These are phyloP conservation scores for Erebia ligea DNA, from an alignment of 2,888 invertebrate genomes.

Conservation along the genomic window DNA sequence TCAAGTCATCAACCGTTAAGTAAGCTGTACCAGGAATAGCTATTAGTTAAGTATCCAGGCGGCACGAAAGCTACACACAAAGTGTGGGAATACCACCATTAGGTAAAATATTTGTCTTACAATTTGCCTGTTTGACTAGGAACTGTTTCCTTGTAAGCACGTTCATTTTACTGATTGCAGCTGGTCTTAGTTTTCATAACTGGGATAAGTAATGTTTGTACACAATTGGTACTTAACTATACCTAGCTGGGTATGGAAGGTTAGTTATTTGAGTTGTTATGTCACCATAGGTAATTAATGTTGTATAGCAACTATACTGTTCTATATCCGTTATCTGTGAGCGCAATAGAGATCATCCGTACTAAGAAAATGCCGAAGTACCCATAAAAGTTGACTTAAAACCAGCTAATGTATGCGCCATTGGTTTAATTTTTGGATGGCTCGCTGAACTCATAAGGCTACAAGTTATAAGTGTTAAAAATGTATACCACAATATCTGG, in stretches of 20 bases:
- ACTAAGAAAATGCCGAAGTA: too few species aligned
- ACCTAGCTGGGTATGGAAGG: too few species aligned
- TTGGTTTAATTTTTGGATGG: too few species aligned
- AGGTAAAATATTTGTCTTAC: slow-evolving; percentile 69
- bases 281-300: too few species aligned
- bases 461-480: too few species aligned
- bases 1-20: slow-evolving; percentile 75
- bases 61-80: slow-evolving; percentile 62
- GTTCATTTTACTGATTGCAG: slow-evolving; percentile 54
- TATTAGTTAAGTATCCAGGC: slow-evolving; percentile 47
- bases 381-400: too few species aligned
- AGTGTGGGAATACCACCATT: slow-evolving; percentile 60
- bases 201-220: slow-evolving; percentile 34
- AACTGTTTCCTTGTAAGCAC: slow-evolving; percentile 66
- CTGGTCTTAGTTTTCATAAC: slow-evolving; percentile 41
- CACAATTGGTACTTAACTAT: not conserved
- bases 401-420: not conserved
- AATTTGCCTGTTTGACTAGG: slow-evolving; percentile 77
- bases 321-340: too few species aligned
- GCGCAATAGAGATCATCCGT: too few species aligned
- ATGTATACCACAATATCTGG: too few species aligned
- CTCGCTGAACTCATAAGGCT: too few species aligned
- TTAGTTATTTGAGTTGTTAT: too few species aligned
- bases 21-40: slow-evolving; percentile 57
- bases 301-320: too few species aligned